Base-by-base conservation (phyloP, 2,888 invertebrate genomes). In the Seira sanloemensis region DNA sequence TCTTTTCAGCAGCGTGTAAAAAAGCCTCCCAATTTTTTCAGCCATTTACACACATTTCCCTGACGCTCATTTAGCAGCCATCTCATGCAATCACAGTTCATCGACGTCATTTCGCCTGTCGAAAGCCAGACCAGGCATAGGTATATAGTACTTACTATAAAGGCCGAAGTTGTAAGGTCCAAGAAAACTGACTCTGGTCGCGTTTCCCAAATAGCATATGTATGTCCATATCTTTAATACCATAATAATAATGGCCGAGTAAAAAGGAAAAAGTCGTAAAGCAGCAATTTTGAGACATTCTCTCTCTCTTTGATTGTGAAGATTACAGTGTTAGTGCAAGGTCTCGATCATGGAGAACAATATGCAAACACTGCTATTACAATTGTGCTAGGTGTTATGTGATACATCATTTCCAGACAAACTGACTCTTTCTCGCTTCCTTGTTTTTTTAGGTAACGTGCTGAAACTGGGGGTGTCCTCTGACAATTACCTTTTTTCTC, bases 271-370 rank as follows among this genome's bases (percentile, higher is more conserved):
- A 76, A 66, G 76, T 69, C 72, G 66, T 73, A 79, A 72, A 37
- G 67, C 73, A 25, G 27, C 79, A 79, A 80, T 80, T 80, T 80
- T n/a, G n/a, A n/a, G n/a, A n/a, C n/a, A n/a, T n/a, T n/a, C n/a
- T 27, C 58, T 12, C 54, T 73, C 26, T 82, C 67, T 72, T 82
- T 82, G 65, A 77, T 82, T 77, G 74, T 26, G 72, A 72, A 82
- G 77, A 82, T 82, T 82, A 82, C 21, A 82, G 71, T 27, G 77
- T 71, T 23, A 67, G 76, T 58, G 69, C 65, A 82, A 82, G 81
- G 77, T 82, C 82, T 82, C 67, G 77, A 72, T 82, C 77, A 82
- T 67, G 82, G 46, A 62, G 4, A 62, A 5, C 5, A 62, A 21
- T n/a, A 16, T 9, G 62, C 21, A 5, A 62, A 62, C 21, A 19